phyloP scores from a whole-genome alignment of 2,113 vertebrate species.

The Reinhardtius hippoglossoides region DNA sequence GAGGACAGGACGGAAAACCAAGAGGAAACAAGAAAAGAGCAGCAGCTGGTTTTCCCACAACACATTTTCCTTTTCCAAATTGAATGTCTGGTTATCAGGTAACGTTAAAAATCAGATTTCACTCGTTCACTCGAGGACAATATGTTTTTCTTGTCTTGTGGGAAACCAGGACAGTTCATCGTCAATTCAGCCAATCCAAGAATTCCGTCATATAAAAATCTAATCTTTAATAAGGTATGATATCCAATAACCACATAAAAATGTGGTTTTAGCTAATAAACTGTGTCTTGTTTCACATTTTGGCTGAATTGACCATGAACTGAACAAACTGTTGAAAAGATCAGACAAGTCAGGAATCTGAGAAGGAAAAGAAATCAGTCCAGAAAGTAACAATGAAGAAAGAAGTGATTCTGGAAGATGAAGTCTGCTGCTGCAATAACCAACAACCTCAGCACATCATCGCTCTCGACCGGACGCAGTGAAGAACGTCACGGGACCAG shows the following conservation, averaged over 20 bases:
- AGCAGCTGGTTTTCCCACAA: conserved; percentile 24
- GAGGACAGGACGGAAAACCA: conserved; percentile 62
- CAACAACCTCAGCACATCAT: neutral
- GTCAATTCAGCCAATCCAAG: conserved; percentile 17
- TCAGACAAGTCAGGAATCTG: neutral
- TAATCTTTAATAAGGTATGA: too few relatives aligned
- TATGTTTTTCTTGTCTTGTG: neutral
- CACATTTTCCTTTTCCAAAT: too few relatives aligned
- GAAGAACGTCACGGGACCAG: neutral
- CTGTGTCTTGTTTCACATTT: neutral
- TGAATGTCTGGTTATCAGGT: neutral
- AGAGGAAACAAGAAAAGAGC: conserved; percentile 51
- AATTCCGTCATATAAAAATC: neutral
- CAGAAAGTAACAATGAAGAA: neutral
- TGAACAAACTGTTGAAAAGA: neutral
- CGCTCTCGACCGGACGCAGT: neutral
- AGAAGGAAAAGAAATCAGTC: neutral
- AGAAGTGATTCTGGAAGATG: neutral
- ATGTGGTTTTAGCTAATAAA: neutral
- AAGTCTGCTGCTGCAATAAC: neutral
- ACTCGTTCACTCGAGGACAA: too few relatives aligned
- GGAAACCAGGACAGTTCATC: conserved; percentile 23
- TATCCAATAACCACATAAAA: too few relatives aligned
- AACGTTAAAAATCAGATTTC: too few relatives aligned
- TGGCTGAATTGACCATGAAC: conserved; percentile 33